Conservation (phyloP, 2,888 invertebrate genomes). For the Dolomedes plantarius region DNA sequence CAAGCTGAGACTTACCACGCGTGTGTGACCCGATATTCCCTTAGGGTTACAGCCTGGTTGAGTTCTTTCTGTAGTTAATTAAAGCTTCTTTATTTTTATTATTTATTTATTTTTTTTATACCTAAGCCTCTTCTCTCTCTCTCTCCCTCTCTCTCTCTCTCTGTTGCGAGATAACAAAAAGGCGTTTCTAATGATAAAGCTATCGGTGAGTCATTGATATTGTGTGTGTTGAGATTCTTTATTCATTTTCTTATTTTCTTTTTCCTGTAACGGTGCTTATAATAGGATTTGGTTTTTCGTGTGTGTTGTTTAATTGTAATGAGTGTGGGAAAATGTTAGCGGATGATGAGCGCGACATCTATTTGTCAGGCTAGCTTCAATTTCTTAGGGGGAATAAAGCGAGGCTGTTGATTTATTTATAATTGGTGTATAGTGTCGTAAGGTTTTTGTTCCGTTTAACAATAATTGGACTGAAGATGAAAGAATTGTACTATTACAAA, state of each 20-base stretch:
- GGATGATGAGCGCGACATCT: neutral
- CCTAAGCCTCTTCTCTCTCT: conserved; percentile 4
- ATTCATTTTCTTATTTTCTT: conserved; percentile 25
- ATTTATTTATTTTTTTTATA: neutral
- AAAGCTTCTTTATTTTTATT: conserved; percentile 38
- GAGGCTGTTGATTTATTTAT: too few species aligned
- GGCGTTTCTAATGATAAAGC: conserved; percentile 60
- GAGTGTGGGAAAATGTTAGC: conserved; percentile 48
- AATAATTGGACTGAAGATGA: too few species aligned
- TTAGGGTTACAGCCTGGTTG: conserved; percentile 21
- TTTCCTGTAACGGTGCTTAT: conserved; percentile 53
- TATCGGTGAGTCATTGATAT: conserved; percentile 61
- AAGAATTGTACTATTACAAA: too few species aligned
- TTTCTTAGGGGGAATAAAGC: too few species aligned
- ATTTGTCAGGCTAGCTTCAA: neutral
- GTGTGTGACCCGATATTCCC: conserved; percentile 58
- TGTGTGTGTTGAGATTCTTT: too few species aligned
- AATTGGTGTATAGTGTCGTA: too few species aligned
- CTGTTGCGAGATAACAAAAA: conserved; percentile 53
- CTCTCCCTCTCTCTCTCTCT: too few species aligned
- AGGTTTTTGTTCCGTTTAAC: too few species aligned
- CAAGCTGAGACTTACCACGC: conserved; percentile 38
- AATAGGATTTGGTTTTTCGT: conserved; percentile 7
- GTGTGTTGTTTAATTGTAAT: conserved; percentile 40
- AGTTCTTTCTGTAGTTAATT: conserved; percentile 53